Percentiles rank a stretch among this genome's conserved stretches.
Evolutionary conservation across 1,140 invertebrate species (phyloP).

Genomic region (Argopecten irradians): DNA sequence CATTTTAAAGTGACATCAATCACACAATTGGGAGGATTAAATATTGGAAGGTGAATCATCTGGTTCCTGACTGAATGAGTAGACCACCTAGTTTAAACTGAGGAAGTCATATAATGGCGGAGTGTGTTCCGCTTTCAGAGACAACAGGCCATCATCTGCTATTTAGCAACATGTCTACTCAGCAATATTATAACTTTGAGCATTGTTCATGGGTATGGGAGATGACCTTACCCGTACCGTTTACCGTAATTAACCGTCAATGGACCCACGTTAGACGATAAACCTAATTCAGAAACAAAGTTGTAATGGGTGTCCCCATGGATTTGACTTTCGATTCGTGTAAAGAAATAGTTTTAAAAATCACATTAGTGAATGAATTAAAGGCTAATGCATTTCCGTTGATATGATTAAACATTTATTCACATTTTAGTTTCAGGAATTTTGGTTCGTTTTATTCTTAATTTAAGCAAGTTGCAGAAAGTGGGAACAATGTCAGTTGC

Average conservation of each 20-base stretch:
- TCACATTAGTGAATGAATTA: no score
- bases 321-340: no score
- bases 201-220: neutral
- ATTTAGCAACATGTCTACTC: neutral
- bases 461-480: no score
- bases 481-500: no score
- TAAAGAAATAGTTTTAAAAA: no score
- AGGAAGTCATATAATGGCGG: neutral
- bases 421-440: no score
- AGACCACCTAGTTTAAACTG: neutral
- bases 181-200: neutral
- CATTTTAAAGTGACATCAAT: neutral
- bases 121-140: neutral
- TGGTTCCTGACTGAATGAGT: neutral
- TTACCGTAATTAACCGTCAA: neutral
- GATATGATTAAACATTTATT: no score
- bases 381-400: no score
- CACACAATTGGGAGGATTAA: neutral
- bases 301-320: no score
- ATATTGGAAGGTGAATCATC: neutral
- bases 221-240: no score
- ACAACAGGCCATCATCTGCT: neutral
- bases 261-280: neutral
- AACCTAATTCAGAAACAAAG: no score
- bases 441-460: no score